These are phyloP conservation scores for Stegophylla sp. DNA, from an alignment of 2,888 invertebrate species.

Conservation along the genomic window DNA sequence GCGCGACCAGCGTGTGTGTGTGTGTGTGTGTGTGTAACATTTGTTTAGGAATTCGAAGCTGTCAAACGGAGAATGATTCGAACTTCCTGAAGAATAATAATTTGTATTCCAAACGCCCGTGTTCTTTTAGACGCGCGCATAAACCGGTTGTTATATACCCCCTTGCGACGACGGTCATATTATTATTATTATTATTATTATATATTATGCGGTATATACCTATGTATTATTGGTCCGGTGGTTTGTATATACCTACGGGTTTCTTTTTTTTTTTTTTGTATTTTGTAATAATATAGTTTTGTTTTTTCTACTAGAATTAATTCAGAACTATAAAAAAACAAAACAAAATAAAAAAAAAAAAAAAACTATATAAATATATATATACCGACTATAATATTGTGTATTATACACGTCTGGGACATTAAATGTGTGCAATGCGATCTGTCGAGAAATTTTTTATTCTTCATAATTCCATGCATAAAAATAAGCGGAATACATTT, in stretches of 20 bases:
- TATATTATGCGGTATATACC: not conserved
- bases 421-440: too few species aligned
- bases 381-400: too few species aligned
- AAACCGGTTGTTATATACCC: constrained; percentile 55
- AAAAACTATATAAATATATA: not conserved
- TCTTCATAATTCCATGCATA: too few species aligned
- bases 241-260: constrained; percentile 21
- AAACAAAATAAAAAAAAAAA: too few species aligned
- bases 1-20: too few species aligned
- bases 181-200: too few species aligned
- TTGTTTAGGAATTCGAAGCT: constrained; percentile 24
- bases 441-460: too few species aligned
- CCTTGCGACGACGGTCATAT: not conserved
- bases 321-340: constrained; percentile 17
- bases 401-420: too few species aligned
- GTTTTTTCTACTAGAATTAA: constrained; percentile 27
- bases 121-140: constrained; percentile 23
- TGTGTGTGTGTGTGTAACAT: not conserved
- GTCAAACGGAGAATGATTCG: constrained; percentile 49
- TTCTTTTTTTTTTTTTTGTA: constrained; percentile 19
- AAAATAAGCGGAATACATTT: too few species aligned
- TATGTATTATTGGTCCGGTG: constrained; percentile 27
- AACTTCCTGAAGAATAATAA: constrained; percentile 47
- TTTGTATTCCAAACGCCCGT: constrained; percentile 53
- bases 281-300: constrained; percentile 28